Base-by-base conservation (phyloP, 2,113 vertebrate species). In the Micronycteris hirsuta region DNA sequence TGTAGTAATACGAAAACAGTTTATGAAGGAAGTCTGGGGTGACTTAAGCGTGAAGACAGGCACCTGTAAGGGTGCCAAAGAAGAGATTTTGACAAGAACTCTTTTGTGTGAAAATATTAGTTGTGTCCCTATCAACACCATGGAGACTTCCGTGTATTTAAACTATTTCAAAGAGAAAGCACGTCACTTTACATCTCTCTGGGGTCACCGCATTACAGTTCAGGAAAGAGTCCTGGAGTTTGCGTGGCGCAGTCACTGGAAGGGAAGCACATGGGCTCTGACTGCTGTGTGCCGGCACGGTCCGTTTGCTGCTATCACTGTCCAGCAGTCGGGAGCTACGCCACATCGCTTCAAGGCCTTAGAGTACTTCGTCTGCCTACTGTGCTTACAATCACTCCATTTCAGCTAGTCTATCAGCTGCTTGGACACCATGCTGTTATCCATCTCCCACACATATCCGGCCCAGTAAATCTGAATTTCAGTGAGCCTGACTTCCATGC, bases 341-440 rank as follows among this genome's bases (percentile, higher is more conserved):
- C 94, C 91, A 89, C 89, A 94, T 81, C 94, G 97, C 97, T 96
- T 63, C 15, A 67, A 97, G 96, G 94, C 95, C 93, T 96, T 84
- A 12, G 70, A 97, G 92, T 84, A 71, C 65, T 93, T 77, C 86
- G 89, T 86, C 91, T 82, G 22, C 97, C 97, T 92, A 95, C 97
- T 97, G 97, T 96, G 96, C 96, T 96, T 58, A 96, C 89, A 93
- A 92, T 96, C 92, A 92, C 76, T 97, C 84, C 76, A 90, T 96
- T 96, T 97, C 86, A 81, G 86, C 52, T 49, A 33, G 58, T 89
- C 73, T 87, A 83, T 95, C 97, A 95, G 87, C 76, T 71, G 88
- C 80, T 56, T 91, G 1, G 1, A 89, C 70, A 93, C 94, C 97
- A 95, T 95, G 96, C 97, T 97, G 97, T 87, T 94, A 91, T n/a